Conservation (phyloP, 2,888 invertebrate species). For the Galerucella pusilla region DNA sequence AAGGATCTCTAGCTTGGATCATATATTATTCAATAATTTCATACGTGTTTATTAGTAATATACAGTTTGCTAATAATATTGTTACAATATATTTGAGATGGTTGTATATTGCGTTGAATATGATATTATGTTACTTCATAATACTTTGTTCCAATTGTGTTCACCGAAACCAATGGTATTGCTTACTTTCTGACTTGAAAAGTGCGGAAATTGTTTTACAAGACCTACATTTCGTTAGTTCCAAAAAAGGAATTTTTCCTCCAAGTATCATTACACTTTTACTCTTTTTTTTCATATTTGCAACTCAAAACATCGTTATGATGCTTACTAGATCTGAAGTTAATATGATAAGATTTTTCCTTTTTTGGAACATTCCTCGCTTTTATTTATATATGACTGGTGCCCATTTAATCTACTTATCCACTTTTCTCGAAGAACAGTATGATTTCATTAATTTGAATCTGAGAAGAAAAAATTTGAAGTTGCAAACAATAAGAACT, state of each 20-base stretch:
- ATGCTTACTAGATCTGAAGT: background rate
- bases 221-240: background rate
- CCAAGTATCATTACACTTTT: background rate
- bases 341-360: background rate
- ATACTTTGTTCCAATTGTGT: background rate
- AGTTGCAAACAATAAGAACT: background rate
- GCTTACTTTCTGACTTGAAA: background rate
- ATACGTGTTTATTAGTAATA: background rate
- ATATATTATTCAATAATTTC: background rate
- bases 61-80: background rate
- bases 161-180: background rate
- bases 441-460: background rate
- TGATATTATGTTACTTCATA: background rate
- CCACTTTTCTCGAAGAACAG: background rate
- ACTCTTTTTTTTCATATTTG: background rate
- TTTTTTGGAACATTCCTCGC: background rate
- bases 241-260: background rate
- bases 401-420: background rate
- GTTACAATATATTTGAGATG: background rate
- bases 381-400: background rate
- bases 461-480: background rate
- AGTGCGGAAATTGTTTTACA: background rate
- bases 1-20: background rate
- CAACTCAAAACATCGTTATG: background rate
- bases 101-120: background rate